phyloP scores from a whole-genome alignment of 1,140 invertebrate species.

The Hylaeus volcanicus region DNA sequence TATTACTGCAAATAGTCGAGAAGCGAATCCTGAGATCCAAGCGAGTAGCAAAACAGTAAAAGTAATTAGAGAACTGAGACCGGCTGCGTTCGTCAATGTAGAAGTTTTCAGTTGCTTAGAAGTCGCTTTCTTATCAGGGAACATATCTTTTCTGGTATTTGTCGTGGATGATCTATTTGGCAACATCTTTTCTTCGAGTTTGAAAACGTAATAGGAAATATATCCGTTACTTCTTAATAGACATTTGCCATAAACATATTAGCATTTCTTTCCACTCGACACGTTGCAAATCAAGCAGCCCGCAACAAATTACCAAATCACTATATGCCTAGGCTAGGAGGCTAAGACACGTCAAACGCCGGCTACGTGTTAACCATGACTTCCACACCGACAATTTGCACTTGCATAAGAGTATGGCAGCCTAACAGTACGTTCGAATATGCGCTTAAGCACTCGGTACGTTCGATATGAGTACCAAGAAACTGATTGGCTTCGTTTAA shows the following conservation, averaged over 20 bases:
- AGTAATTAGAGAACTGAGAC: constrained; percentile 90
- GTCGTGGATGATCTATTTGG: constrained; percentile 69
- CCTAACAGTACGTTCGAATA: constrained; percentile 40
- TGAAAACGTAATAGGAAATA: constrained; percentile 28
- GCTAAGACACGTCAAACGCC: constrained; percentile 73
- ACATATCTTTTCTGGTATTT: constrained; percentile 73
- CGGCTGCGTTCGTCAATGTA: constrained; percentile 83
- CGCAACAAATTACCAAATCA: constrained; percentile 57
- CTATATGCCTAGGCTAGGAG: constrained; percentile 59
- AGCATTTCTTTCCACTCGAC: constrained; percentile 45
- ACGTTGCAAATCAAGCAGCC: constrained; percentile 57
- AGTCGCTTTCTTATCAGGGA: constrained; percentile 73
- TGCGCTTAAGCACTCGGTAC: not conserved
- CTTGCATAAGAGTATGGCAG: constrained; percentile 9
- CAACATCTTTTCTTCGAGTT: constrained; percentile 59
- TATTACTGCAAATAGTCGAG: constrained; percentile 98
- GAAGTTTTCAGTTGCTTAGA: constrained; percentile 78
- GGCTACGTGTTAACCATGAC: constrained; percentile 67
- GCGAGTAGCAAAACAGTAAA: constrained; percentile 95
- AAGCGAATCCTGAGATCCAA: constrained; percentile 98
- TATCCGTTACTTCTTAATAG: constrained; percentile 33
- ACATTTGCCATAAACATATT: constrained; percentile 58
- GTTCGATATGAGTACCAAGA: constrained; percentile 11
- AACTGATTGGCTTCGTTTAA: constrained; percentile 22
- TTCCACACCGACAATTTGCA: constrained; percentile 41